A percentile compares a stretch with the other conserved stretches of the same genome.
These are phyloP conservation scores for Sapajus apella DNA, from an alignment of 2,113 vertebrate species.

Conservation along the genomic window DNA sequence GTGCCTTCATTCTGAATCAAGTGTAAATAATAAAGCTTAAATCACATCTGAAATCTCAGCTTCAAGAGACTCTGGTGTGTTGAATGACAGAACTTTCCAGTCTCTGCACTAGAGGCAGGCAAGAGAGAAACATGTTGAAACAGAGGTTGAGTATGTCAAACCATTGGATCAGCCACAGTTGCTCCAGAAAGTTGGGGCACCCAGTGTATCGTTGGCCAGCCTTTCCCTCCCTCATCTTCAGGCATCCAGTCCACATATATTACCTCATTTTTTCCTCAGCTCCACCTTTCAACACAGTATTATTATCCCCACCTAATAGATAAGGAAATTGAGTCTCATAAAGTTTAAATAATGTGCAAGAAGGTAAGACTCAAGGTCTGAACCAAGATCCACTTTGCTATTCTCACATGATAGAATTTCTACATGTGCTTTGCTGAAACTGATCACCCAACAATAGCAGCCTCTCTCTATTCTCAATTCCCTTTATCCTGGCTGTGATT, in stretches of 20 bases:
- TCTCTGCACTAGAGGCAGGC: neutral
- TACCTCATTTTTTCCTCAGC: neutral
- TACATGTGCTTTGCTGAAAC: neutral
- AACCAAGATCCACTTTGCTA: neutral
- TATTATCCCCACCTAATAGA: neutral
- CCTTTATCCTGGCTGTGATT: neutral
- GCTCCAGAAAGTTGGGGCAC: neutral
- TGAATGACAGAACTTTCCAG: neutral
- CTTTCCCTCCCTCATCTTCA: neutral
- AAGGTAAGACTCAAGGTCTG: neutral
- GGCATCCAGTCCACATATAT: neutral
- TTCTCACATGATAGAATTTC: neutral
- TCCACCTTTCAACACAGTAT: neutral
- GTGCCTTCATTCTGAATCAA: neutral
- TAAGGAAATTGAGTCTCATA: neutral
- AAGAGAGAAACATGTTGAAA: neutral
- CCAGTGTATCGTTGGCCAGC: fast-evolving
- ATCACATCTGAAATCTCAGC: neutral
- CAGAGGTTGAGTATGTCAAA: neutral
- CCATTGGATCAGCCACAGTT: too few species aligned
- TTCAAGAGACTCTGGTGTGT: neutral
- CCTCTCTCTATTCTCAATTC: neutral
- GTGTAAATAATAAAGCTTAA: neutral
- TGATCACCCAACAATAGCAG: neutral
- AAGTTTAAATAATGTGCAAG: neutral